Evolutionary conservation across 2,797 vertebrate genomes (phyloP).

Genomic region (Spatula clypeata): DNA sequence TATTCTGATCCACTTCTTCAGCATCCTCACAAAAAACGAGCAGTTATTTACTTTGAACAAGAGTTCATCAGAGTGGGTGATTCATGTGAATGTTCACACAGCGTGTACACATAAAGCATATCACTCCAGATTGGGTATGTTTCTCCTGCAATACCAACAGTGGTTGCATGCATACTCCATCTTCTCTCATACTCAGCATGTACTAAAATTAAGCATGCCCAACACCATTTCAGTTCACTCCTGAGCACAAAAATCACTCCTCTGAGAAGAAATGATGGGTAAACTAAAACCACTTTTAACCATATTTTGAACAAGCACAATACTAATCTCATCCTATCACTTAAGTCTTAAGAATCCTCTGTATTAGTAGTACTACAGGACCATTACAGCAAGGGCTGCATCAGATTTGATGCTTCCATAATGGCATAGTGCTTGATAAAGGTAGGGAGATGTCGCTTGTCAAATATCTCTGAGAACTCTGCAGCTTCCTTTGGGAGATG

Average conservation of each 20-base stretch:
- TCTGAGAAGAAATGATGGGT: not conserved
- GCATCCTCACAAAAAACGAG: constrained; percentile 14
- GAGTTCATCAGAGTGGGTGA: not conserved
- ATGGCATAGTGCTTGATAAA: not conserved
- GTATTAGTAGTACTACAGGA: not conserved
- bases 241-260: not conserved
- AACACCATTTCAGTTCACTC: not conserved
- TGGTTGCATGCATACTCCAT: not conserved
- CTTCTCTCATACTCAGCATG: not conserved
- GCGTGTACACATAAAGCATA: not conserved
- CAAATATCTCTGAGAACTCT: not conserved
- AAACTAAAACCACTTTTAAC: not conserved
- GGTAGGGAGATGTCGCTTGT: not conserved
- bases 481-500: not conserved
- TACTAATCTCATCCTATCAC: not conserved
- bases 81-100: constrained; percentile 29
- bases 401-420: not conserved
- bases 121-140: constrained; percentile 15
- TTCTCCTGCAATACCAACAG: not conserved
- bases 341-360: not conserved
- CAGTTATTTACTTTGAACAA: constrained; percentile 13
- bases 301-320: not conserved
- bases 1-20: not conserved
- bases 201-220: constrained; percentile 10
- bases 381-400: not conserved